These are phyloP conservation scores for Pseudoatta argentina DNA, from an alignment of 1,140 invertebrate species.

Conservation along the genomic window DNA sequence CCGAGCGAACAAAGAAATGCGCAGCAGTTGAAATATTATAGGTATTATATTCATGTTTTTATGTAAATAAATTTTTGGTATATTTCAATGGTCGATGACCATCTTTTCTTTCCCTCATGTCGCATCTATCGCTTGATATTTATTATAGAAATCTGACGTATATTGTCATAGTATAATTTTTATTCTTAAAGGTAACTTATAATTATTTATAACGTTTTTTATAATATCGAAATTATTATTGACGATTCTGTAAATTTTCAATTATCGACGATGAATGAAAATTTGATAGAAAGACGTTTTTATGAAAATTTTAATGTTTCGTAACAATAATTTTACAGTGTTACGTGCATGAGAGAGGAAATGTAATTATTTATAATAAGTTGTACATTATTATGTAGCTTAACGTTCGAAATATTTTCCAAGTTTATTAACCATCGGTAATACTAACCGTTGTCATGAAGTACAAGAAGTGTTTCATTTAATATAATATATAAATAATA, in stretches of 20 bases:
- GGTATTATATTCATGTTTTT: constrained; percentile 84
- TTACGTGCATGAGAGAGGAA: not conserved
- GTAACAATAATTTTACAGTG: not conserved
- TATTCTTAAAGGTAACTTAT: not conserved
- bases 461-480: not conserved
- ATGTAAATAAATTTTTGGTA: constrained; percentile 85
- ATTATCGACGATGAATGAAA: not conserved
- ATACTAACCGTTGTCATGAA: constrained; percentile 36
- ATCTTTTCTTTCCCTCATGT: not conserved
- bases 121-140: not conserved
- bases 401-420: not conserved
- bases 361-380: not conserved
- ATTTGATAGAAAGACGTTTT: not conserved
- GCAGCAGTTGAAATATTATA: constrained; percentile 83
- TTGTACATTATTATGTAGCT: not conserved
- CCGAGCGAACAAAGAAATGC: constrained; percentile 72
- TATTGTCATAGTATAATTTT: not conserved
- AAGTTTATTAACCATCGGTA: constrained; percentile 41
- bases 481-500: not conserved
- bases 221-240: not conserved
- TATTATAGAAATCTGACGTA: not conserved
- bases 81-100: constrained; percentile 78
- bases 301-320: not conserved
- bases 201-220: not conserved
- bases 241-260: not conserved